phyloP scores from a whole-genome alignment of 2,113 vertebrate genomes.

The Trinectes maculatus region DNA sequence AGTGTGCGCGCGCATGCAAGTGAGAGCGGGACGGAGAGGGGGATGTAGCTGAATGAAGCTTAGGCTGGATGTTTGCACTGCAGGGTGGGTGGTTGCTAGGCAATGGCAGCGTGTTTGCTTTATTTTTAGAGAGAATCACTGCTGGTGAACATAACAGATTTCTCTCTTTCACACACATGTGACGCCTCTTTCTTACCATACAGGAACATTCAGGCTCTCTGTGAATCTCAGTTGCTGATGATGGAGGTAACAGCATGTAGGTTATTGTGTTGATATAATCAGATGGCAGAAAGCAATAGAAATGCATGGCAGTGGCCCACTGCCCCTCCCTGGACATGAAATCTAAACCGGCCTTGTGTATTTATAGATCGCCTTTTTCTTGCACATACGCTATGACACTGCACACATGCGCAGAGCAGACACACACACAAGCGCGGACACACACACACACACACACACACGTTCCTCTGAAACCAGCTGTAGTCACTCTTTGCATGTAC shows the following conservation, averaged over 20 bases:
- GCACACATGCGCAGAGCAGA: constrained; percentile 52
- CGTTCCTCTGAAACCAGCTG: constrained; percentile 56
- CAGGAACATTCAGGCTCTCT: constrained; percentile 18
- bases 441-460: constrained; percentile 16
- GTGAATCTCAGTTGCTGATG: background rate
- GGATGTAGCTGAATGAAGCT: constrained; percentile 78
- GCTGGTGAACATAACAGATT: constrained; percentile 67
- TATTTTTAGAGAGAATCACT: constrained; percentile 82
- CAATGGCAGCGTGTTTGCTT: constrained; percentile 78
- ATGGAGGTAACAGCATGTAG: background rate
- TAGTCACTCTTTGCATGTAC: constrained; percentile 54
- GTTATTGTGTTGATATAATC: constrained; percentile 5
- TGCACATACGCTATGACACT: constrained; percentile 68
- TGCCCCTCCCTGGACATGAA: constrained; percentile 71
- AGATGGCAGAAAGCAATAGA: constrained; percentile 20
- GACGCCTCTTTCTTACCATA: constrained; percentile 17
- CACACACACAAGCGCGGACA: constrained; percentile 19
- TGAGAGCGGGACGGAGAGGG: constrained; percentile 57
- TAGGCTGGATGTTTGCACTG: constrained; percentile 78
- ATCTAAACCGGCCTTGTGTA: constrained; percentile 62
- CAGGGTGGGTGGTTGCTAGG: constrained; percentile 79
- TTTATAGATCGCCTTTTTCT: constrained; percentile 74
- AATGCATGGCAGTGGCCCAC: constrained; percentile 66
- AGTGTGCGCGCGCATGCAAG: constrained; percentile 25
- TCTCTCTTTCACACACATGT: constrained; percentile 40